Percentiles rank a stretch among this genome's conserved stretches.
Evolutionary conservation across 1,140 invertebrate genomes (phyloP).

Genomic region (Zaprionus inermis): DNA sequence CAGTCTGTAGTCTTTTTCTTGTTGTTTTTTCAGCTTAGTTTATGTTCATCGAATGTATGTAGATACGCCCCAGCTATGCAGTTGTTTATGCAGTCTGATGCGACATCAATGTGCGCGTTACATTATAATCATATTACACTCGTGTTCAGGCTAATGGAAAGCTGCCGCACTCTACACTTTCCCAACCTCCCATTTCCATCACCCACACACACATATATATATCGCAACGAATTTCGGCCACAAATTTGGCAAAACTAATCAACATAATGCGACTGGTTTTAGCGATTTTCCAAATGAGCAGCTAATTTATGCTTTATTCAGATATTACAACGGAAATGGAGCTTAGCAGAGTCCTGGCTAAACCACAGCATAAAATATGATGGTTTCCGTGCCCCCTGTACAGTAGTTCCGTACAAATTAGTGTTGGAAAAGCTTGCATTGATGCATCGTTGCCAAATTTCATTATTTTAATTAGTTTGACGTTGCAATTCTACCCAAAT

Average conservation of each 20-base stretch:
- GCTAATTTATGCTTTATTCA: conserved; percentile 52
- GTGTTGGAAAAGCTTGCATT: background rate
- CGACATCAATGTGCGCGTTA: background rate
- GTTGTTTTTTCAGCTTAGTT: background rate
- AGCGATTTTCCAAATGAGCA: conserved; percentile 33
- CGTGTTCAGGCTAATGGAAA: conserved; percentile 36
- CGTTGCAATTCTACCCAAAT: background rate
- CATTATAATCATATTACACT: background rate
- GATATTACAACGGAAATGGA: background rate
- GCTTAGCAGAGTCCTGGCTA: background rate
- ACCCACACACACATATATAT: conserved; percentile 4
- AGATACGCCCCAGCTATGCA: background rate
- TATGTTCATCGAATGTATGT: background rate
- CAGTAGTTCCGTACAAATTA: background rate
- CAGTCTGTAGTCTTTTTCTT: background rate
- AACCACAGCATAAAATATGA: background rate
- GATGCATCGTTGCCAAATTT: background rate
- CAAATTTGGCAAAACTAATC: conserved; percentile 65
- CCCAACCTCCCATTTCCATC: background rate
- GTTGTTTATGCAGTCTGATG: background rate
- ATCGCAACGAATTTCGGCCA: conserved; percentile 17
- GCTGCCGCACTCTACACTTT: background rate
- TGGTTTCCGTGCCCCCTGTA: too few species aligned
- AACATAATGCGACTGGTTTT: conserved; percentile 58
- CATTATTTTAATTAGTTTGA: background rate